Base-by-base conservation (phyloP, 1,140 invertebrate genomes). In the Notospermus geniculatus region DNA sequence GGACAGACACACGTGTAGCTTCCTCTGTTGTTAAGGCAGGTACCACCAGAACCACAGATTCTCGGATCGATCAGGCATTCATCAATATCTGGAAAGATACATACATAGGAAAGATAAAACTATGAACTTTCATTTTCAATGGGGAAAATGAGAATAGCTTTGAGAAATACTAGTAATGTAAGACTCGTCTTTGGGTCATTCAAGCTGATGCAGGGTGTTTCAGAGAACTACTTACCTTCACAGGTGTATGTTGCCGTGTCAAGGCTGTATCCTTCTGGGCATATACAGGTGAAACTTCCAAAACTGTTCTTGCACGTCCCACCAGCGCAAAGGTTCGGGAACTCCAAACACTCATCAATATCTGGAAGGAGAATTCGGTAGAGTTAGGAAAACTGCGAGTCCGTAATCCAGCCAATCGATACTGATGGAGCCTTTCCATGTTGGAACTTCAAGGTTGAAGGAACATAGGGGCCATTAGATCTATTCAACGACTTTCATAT, bases 221-320 rank as follows among this genome's bases (percentile, higher is more conserved):
- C 11, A 27, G 9, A 0, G 17, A 41, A 45, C 19, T 39, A 75
- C 80, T 76, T 80, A 88, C 87, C 91, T 54, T 90, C 81, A 81
- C 92, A 95, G 84, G 85, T 60, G 84, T 86, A 62, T 87, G 87
- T 57, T 83, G 85, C 29, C 1, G 80, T 80, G 67, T 91, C 87
- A 19, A 93, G 82, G 54, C 84, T 79, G 80, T 88, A 91, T 2
- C 90, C 90, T 73, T 87, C 84, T 60, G 88, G 86, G 75, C 90
- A 91, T 2, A 87, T 88, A 74, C 90, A 92, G 84, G 89, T 88
- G 71, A 89, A 92, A 66, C 88, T 89, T 0, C 90, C 92, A 82
- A 93, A 93, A 17, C 91, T 93, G 78, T 94, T 93, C 29, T 90
- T 90, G 75, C 92, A 95, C 59, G 91, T 88, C 4, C 92, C 92